Conservation (phyloP, 2,113 vertebrate species). For the Nothobranchius furzeri region DNA sequence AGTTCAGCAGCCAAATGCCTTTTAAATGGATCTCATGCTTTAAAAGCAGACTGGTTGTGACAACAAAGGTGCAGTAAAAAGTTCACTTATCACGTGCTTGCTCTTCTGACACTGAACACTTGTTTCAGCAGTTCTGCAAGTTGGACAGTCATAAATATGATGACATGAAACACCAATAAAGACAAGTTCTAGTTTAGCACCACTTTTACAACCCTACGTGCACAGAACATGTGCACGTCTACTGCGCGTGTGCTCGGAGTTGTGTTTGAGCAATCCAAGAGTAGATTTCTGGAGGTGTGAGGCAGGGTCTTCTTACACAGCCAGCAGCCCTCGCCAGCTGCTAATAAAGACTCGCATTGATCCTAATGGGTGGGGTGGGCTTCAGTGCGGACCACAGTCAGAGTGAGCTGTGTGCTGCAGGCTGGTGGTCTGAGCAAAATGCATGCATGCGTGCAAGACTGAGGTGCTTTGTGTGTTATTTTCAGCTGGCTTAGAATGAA, state of each 20-base stretch:
- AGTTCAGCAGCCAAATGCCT: conserved; percentile 13
- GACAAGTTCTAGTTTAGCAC: neutral
- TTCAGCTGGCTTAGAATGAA: conserved; percentile 6
- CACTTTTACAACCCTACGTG: neutral
- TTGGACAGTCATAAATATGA: conserved; percentile 13
- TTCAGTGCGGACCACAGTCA: conserved; percentile 60
- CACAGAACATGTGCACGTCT: conserved; percentile 7
- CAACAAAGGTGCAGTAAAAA: conserved; percentile 38
- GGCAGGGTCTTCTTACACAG: conserved; percentile 69
- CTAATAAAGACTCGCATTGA: conserved; percentile 75
- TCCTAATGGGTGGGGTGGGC: conserved; percentile 67
- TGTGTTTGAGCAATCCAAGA: conserved; percentile 53
- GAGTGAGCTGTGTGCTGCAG: conserved; percentile 42
- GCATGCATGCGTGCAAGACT: conserved; percentile 26
- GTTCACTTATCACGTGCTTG: conserved; percentile 38
- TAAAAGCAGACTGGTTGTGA: conserved; percentile 42
- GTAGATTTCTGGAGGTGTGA: conserved; percentile 65
- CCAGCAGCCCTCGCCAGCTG: conserved; percentile 55
- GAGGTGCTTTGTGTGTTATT: conserved; percentile 47
- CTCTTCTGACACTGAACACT: neutral
- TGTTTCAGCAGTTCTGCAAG: neutral
- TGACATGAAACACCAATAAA: neutral
- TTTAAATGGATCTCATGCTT: conserved; percentile 35
- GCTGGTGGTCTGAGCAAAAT: conserved; percentile 63
- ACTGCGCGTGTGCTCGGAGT: conserved; percentile 16